Base-by-base conservation (phyloP, 1,140 invertebrate genomes). In the Araneus ventricosus region DNA sequence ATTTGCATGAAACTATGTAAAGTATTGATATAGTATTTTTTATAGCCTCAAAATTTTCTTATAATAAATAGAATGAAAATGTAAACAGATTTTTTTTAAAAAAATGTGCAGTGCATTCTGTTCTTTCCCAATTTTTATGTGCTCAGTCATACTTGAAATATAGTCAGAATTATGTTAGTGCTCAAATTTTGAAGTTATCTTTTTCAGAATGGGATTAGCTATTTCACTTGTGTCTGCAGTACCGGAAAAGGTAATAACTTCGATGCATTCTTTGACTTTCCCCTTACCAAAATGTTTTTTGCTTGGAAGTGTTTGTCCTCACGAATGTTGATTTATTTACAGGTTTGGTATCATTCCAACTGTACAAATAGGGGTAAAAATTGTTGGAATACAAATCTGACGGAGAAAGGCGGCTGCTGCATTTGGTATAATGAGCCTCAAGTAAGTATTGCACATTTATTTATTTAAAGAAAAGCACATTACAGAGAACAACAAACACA, bases 371-470 rank as follows among this genome's bases (percentile, higher is more conserved):
- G 98, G 82, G 99, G 99, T 4, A 97, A 97, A 94, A 98, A 97
- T 94, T 99, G 99, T 95, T 97, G 96, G 95, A 99, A 99, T 95
- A 99, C 99, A 0, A 97, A 97, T 94, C 96, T 99, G 37, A 98
- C 97, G 2, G 97, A 98, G 94, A 96, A 94, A 95, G 96, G 95
- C 63, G 99, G 99, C 17, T 99, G 99, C 95, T 99, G 99, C 95
- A 98, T 99, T 94, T 99, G 99, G 99, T 99, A 99, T 95, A 98
- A 99, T 95, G 99, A 99, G 96, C 97, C 97, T 8, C 97, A 97
- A 96, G 98, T 99, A 96, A 52, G 14, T 52, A 14, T 1, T 52
- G 41, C 6, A 52, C n/a, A n/a, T n/a, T n/a, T n/a, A n/a, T n/a
- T n/a, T n/a, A n/a, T n/a, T n/a, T n/a, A n/a, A n/a, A n/a, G n/a